These are phyloP conservation scores for Caenorhabditis becei DNA, from an alignment of 2,888 invertebrate species.

Conservation along the genomic window DNA sequence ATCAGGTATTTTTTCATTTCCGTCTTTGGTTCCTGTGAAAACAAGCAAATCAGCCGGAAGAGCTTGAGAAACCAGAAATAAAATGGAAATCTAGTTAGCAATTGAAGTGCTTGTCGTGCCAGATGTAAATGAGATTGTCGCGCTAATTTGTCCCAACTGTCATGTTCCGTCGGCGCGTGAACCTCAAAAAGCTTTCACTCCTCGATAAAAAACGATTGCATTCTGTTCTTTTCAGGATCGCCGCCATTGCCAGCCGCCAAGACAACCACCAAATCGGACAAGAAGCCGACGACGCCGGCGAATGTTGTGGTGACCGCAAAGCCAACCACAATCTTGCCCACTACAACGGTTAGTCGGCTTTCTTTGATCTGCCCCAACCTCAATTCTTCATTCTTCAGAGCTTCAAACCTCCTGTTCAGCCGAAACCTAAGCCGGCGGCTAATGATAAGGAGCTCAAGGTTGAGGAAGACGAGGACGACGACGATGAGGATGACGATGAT, in stretches of 20 bases:
- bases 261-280: slow-evolving; percentile 29
- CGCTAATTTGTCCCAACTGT: slow-evolving; percentile 44
- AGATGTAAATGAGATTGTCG: slow-evolving; percentile 50
- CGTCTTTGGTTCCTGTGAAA: too few relatives aligned
- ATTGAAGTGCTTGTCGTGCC: slow-evolving; percentile 28
- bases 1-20: slow-evolving; percentile 43
- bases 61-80: not conserved
- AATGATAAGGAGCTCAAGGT: slow-evolving; percentile 57
- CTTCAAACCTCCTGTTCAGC: slow-evolving; percentile 53
- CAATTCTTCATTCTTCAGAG: slow-evolving; percentile 49
- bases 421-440: slow-evolving; percentile 47
- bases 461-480: slow-evolving; percentile 61
- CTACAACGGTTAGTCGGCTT: slow-evolving; percentile 38
- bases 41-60: not conserved
- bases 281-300: slow-evolving; percentile 30
- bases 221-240: slow-evolving; percentile 41
- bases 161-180: not conserved
- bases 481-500: slow-evolving; percentile 61
- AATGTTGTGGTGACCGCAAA: slow-evolving; percentile 47
- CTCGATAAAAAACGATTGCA: slow-evolving; percentile 25
- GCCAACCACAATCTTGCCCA: slow-evolving; percentile 42
- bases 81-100: slow-evolving; percentile 16
- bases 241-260: slow-evolving; percentile 42
- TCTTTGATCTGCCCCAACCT: slow-evolving; percentile 18
- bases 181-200: slow-evolving; percentile 1